Evolutionary conservation across 2,113 vertebrate species (phyloP).

Genomic region (Brienomyrus brachyistius): DNA sequence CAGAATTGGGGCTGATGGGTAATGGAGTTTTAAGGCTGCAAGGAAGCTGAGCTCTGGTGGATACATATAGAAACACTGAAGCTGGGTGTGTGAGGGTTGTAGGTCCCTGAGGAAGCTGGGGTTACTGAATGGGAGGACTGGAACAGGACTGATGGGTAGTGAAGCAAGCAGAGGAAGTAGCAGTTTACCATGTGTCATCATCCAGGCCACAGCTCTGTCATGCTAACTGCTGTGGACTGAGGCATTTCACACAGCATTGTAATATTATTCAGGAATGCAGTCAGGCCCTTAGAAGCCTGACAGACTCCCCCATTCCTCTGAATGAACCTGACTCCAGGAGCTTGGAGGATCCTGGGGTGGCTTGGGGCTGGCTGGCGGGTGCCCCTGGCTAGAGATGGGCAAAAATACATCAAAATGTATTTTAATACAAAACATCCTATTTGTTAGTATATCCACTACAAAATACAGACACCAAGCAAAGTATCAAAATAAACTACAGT

Average conservation of each 20-base stretch:
- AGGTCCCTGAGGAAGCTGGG: too few species aligned
- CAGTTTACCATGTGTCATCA: background rate
- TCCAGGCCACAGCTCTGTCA: background rate
- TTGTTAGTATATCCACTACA: background rate
- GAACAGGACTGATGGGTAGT: background rate
- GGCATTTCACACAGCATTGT: background rate
- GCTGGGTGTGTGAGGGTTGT: too few species aligned
- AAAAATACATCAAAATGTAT: background rate
- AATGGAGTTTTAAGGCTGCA: background rate
- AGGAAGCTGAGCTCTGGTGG: background rate
- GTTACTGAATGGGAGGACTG: background rate
- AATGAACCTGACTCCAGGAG: background rate
- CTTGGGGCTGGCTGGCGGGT: background rate
- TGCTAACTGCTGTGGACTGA: background rate
- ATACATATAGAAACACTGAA: too few species aligned
- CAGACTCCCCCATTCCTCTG: background rate
- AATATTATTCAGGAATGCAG: background rate
- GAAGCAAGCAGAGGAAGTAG: background rate
- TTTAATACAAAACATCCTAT: background rate
- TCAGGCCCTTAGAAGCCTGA: background rate
- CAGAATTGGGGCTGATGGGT: background rate
- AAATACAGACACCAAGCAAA: background rate
- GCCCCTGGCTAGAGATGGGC: background rate
- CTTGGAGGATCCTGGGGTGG: background rate
- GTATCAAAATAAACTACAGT: background rate